phyloP scores from a whole-genome alignment of 2,113 vertebrate genomes.

The Macroglossus sobrinus region DNA sequence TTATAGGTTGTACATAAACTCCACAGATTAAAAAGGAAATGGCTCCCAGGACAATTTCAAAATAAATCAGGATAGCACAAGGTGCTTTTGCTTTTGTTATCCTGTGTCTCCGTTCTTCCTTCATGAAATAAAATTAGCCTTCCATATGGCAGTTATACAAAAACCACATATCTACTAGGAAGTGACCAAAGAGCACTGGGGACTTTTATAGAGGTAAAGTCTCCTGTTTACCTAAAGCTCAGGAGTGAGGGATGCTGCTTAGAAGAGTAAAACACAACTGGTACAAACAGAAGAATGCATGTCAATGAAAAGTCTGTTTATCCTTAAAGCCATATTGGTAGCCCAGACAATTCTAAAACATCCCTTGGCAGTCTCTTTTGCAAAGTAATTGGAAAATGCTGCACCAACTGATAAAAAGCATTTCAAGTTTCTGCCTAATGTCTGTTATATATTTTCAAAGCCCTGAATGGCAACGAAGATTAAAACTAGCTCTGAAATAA shows the following conservation, averaged over 20 bases:
- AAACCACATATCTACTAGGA: not conserved
- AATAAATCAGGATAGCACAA: not conserved
- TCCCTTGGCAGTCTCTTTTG: not conserved
- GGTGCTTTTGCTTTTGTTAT: not conserved
- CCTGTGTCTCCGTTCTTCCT: not conserved
- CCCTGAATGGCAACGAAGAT: not conserved
- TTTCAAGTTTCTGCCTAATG: slow-evolving; percentile 44
- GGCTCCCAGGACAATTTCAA: not conserved
- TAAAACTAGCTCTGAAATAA: slow-evolving; percentile 46
- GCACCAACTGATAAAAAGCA: slow-evolving; percentile 22
- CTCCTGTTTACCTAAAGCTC: not conserved
- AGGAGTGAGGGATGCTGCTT: not conserved
- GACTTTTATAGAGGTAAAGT: not conserved
- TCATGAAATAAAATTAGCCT: not conserved
- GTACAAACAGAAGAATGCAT: not conserved
- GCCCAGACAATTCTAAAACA: not conserved
- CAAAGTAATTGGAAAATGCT: slow-evolving; percentile 56
- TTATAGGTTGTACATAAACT: not conserved
- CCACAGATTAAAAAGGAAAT: not conserved
- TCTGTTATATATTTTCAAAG: slow-evolving; percentile 40
- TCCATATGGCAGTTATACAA: not conserved
- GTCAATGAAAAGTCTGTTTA: not conserved
- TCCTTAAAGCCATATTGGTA: not conserved
- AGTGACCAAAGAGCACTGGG: not conserved
- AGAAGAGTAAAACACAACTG: not conserved